Evolutionary conservation across 2,797 vertebrate genomes (phyloP).

Genomic region (Loris lydekkerianus): DNA sequence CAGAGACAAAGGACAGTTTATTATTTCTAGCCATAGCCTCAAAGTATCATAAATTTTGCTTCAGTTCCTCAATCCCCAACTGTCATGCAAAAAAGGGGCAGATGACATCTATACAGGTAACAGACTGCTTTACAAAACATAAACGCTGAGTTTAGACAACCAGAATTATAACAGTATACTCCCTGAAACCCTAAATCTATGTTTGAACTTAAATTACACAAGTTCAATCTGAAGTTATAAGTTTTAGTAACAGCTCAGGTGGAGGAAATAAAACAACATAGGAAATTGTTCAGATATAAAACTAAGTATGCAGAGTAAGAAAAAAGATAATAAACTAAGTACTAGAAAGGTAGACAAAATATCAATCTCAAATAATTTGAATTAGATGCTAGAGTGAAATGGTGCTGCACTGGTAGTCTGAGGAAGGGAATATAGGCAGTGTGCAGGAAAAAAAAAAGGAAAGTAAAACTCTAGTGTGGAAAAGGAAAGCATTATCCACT

Average conservation of each 20-base stretch:
- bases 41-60: neutral
- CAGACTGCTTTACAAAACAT: neutral
- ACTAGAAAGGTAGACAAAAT: neutral
- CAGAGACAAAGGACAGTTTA: constrained; percentile 1
- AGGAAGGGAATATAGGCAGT: neutral
- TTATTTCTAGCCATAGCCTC: neutral
- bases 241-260: neutral
- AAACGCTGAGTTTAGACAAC: neutral
- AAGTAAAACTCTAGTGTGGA: neutral
- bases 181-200: neutral
- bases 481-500: neutral
- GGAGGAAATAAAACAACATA: constrained; percentile 26
- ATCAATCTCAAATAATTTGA: neutral
- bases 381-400: neutral
- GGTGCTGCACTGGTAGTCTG: neutral
- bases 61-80: neutral
- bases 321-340: constrained; percentile 23
- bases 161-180: neutral
- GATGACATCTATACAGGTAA: neutral
- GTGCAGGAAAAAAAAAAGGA: neutral
- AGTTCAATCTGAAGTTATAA: constrained; percentile 14
- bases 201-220: constrained; percentile 29
- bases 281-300: neutral
- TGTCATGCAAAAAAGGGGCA: neutral
- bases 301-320: neutral